Evolutionary conservation across 1,140 invertebrate species (phyloP), one percentile per base, ranked within the genome.

Genomic region (Muscidifurax raptorellus): DNA sequence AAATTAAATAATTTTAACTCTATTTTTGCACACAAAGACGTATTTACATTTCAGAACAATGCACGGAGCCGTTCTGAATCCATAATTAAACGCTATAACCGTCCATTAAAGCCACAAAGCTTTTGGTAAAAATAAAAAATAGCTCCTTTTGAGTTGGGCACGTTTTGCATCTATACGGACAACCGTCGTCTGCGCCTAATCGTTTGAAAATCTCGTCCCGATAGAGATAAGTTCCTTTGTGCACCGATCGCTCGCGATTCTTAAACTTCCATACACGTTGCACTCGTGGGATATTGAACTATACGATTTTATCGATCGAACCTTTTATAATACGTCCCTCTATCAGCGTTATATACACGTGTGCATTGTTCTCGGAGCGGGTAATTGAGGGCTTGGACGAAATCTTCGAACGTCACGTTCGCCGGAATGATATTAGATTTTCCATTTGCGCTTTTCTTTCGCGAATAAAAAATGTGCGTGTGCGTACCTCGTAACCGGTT

Each of bases 401-500:
- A 52, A 52, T 52, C 13, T 52, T 52, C 47, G 47, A 18, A 52
- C 47, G 47, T 52, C 13, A 52, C 47, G 18, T 52, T 40, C 36
- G 36, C 36, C 30, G 18, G 7, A 40, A n/a, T 15, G 69, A 72
- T 52, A 52, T 72, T 18, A 12, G 25, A 72, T 27, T 69, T 80
- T 44, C 25, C 28, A 69, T 80, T 44, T 44, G 22, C 36, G 5
- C 66, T 69, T 80, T 80, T 47, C 18, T 80, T 27, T 47, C 4
- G 10, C 10, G 12, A 10, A 44, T 13, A 36, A 40, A 36, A 40
- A 22, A 79, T 36, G 75, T 25, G 18, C 5, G 80, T 75, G 32
- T 67, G 86, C 87, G 87, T 85, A 91, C 90, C 90, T 91, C 89
- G 79, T 90, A 87, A 79, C 44, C 84, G 59, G 79, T 79, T 18